Conservation (phyloP, 2,888 invertebrate genomes). For the Schizaphis graminum region DNA sequence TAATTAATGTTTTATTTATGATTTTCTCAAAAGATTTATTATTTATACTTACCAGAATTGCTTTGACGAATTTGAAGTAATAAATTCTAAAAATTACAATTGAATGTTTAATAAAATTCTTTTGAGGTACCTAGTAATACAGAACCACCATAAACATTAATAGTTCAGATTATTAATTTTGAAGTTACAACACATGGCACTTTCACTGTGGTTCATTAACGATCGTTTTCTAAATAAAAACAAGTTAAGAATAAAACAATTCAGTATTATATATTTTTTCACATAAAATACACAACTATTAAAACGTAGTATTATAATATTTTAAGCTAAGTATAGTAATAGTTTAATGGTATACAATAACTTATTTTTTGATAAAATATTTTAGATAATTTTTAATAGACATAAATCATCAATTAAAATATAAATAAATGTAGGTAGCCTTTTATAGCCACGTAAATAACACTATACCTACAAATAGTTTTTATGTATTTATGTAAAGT, state of each 20-base stretch:
- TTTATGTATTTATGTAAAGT: neutral
- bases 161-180: neutral
- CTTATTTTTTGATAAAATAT: conserved; percentile 28
- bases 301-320: conserved; percentile 37
- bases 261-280: conserved; percentile 44
- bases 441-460: neutral
- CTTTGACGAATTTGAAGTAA: neutral
- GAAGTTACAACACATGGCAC: neutral
- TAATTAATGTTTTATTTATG: neutral
- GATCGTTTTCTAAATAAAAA: neutral
- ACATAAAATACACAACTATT: conserved; percentile 57
- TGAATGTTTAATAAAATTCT: neutral
- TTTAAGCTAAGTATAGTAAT: conserved; percentile 39
- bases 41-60: neutral
- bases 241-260: conserved; percentile 18
- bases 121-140: neutral
- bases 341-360: conserved; percentile 18
- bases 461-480: neutral
- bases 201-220: neutral
- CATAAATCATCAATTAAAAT: conserved; percentile 5
- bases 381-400: neutral
- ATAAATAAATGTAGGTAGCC: neutral
- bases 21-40: neutral
- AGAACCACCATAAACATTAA: neutral
- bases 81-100: neutral